Evolutionary conservation across 2,113 vertebrate species (phyloP).

Genomic region (Capreolus pygargus): DNA sequence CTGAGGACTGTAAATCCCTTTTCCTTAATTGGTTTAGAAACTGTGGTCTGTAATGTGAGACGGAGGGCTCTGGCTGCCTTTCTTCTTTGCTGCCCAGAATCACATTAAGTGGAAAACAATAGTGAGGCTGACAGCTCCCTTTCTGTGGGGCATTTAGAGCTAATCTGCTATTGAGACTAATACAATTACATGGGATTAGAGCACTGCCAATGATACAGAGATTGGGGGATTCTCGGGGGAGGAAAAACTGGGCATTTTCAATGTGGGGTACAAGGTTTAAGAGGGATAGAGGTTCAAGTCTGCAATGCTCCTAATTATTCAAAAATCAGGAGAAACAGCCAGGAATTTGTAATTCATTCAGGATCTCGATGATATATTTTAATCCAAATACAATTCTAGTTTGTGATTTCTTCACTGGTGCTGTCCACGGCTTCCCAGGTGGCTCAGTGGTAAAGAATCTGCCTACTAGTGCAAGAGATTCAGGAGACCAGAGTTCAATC

Average conservation of each 20-base stretch:
- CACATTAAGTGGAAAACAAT: conserved; percentile 86
- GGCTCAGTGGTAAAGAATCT: neutral
- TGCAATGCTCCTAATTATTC: conserved; percentile 7
- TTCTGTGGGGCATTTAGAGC: conserved; percentile 83
- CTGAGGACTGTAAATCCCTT: conserved; percentile 85
- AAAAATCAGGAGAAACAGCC: conserved; percentile 48
- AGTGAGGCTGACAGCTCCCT: conserved; percentile 82
- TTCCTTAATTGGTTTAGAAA: conserved; percentile 89
- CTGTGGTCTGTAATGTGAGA: conserved; percentile 83
- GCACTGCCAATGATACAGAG: conserved; percentile 77
- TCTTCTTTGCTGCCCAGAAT: conserved; percentile 81
- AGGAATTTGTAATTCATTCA: neutral
- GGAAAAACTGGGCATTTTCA: conserved; percentile 50
- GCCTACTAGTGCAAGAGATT: neutral
- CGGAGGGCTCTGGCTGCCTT: conserved; percentile 79
- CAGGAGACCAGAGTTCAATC: neutral
- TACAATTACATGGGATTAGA: conserved; percentile 85
- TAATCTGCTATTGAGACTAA: conserved; percentile 88
- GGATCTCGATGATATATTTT: neutral
- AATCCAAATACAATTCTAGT: conserved; percentile 4
- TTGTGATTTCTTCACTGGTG: neutral
- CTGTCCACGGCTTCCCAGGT: neutral
- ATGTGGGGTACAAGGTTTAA: neutral
- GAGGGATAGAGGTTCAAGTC: neutral
- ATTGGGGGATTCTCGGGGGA: conserved; percentile 70